Evolutionary conservation across 2,888 invertebrate genomes (phyloP).

Genomic region (Bursaphelenchus okinawaensis): DNA sequence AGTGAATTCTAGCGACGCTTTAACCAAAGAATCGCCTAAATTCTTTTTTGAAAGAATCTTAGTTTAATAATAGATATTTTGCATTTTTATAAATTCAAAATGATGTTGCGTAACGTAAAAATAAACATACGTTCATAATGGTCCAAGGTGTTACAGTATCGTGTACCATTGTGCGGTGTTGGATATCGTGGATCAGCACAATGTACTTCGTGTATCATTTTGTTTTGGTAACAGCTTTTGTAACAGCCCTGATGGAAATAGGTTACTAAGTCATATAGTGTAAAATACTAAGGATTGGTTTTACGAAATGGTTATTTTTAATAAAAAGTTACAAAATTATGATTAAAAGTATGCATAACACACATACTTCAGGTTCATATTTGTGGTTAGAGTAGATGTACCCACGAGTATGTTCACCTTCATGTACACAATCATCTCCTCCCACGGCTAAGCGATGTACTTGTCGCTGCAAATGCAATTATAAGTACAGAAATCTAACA

Average conservation of each 20-base stretch:
- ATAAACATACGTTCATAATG: conserved; percentile 15
- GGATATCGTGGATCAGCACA: conserved; percentile 56
- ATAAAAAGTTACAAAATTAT: too few relatives aligned
- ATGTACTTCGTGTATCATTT: not conserved
- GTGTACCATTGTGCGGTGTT: conserved; percentile 29
- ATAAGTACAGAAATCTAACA: not conserved
- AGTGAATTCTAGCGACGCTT: conserved; percentile 32
- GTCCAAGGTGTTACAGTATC: conserved; percentile 36
- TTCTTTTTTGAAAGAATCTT: too few relatives aligned
- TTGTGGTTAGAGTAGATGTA: conserved; percentile 52
- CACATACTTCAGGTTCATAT: conserved; percentile 51
- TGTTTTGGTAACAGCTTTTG: conserved; percentile 51
- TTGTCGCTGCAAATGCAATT: conserved; percentile 30
- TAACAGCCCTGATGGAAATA: conserved; percentile 44
- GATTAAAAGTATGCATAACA: too few relatives aligned
- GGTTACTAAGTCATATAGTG: not conserved
- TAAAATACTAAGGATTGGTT: too few relatives aligned
- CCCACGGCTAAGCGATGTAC: conserved; percentile 41
- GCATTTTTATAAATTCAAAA: too few relatives aligned
- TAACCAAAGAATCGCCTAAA: conserved; percentile 42
- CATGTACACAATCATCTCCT: conserved; percentile 37
- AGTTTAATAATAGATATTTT: conserved; percentile 15
- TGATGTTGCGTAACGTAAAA: too few relatives aligned
- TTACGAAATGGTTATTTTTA: too few relatives aligned
- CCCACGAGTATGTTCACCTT: conserved; percentile 16